These are phyloP conservation scores for Phyllostomus discolor DNA, from an alignment of 2,113 vertebrate genomes.

Conservation along the genomic window DNA sequence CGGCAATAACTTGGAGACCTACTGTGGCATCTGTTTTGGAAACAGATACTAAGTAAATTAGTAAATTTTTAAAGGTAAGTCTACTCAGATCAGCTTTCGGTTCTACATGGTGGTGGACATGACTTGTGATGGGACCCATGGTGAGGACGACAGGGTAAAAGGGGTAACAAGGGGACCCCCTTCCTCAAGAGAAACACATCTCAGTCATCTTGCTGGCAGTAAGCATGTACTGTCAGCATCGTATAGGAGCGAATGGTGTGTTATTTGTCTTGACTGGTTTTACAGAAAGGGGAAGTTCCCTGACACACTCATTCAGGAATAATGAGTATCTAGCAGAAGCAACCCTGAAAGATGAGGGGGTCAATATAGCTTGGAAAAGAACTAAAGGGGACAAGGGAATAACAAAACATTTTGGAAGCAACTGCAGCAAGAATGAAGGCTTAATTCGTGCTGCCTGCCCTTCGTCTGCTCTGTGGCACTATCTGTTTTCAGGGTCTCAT, in stretches of 20 bases:
- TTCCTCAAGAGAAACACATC: conserved; percentile 14
- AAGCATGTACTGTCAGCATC: not conserved
- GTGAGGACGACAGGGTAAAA: not conserved
- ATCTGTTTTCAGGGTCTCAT: not conserved
- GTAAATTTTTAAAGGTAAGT: not conserved
- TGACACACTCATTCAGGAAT: conserved; percentile 30
- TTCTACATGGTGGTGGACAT: not conserved
- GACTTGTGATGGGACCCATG: not conserved
- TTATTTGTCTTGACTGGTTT: not conserved
- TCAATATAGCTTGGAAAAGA: conserved; percentile 41
- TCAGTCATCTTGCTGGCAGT: not conserved
- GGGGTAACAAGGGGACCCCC: not conserved
- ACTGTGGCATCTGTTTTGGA: not conserved
- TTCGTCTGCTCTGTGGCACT: conserved; percentile 9
- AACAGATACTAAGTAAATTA: not conserved
- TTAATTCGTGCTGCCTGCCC: conserved; percentile 38
- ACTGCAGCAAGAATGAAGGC: conserved; percentile 25
- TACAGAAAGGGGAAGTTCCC: conserved; percentile 25
- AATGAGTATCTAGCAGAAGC: conserved; percentile 4
- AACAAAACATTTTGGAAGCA: conserved; percentile 37
- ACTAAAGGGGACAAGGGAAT: conserved; percentile 32
- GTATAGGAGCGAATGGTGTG: not conserved
- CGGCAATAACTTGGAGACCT: not conserved
- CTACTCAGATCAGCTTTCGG: not conserved
- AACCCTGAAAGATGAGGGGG: conserved; percentile 1